Conservation (phyloP, 2,888 invertebrate genomes). For the Micropterix aruncella region DNA sequence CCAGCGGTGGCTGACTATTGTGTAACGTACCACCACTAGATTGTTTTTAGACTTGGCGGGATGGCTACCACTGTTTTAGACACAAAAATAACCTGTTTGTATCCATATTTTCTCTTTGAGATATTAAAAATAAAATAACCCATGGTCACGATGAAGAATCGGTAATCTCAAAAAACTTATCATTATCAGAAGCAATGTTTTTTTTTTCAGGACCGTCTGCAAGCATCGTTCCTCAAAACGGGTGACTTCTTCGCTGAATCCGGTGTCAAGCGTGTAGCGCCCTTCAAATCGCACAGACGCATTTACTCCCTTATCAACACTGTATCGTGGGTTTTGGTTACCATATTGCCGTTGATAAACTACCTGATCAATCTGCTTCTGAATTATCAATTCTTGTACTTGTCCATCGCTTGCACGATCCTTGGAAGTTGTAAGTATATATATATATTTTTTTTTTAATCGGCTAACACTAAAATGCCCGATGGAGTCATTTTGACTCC, state of each 20-base stretch:
- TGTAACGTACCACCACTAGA: too few relatives aligned
- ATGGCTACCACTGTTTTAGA: too few relatives aligned
- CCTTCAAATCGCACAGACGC: conserved; percentile 42
- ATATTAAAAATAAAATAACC: background rate
- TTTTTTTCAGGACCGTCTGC: conserved; percentile 49
- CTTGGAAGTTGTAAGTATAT: conserved; percentile 64
- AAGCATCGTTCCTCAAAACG: conserved; percentile 56
- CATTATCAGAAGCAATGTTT: conserved; percentile 1
- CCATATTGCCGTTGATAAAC: conserved; percentile 58
- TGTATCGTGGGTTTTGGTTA: conserved; percentile 50
- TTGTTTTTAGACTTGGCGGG: too few relatives aligned
- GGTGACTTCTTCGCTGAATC: conserved; percentile 71
- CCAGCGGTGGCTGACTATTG: too few relatives aligned
- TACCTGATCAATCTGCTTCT: conserved; percentile 50
- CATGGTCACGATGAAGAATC: background rate
- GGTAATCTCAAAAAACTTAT: conserved; percentile 1
- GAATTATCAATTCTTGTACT: conserved; percentile 57
- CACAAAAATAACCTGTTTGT: background rate
- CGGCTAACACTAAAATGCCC: too few relatives aligned
- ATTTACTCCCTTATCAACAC: conserved; percentile 58
- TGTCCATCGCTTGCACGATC: conserved; percentile 53
- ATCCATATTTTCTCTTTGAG: too few relatives aligned
- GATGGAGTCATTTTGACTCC: too few relatives aligned
- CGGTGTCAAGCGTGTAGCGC: conserved; percentile 48
- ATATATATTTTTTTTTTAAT: too few relatives aligned